Evolutionary conservation across 2,888 invertebrate species (phyloP), one percentile per base, ranked within the genome.

Genomic region (Hypolimnas misippus): DNA sequence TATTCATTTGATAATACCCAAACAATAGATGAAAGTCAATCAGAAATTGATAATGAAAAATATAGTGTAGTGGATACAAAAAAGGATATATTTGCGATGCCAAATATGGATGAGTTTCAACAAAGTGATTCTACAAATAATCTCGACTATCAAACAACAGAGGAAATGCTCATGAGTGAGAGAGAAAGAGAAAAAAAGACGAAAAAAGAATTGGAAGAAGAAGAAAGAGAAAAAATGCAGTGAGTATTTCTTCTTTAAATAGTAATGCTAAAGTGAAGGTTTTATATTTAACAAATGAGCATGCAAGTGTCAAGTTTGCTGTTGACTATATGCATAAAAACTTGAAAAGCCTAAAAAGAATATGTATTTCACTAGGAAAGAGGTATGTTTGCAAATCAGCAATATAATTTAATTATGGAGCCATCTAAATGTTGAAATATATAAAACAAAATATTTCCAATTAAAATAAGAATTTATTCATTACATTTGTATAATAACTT

Each of bases 191-290:
- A 95, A 76, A 93, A 93, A 57, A 95, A 94, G 84, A 95, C 94
- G 75, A 96, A 96, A 86, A 96, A 94, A 66, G 97, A 98, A 84
- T 81, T 97, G 8, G 98, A 98, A 83, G 98, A 98, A 82, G 98
- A 98, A 78, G 98, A 98, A 82, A 90, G 98, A 65, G 97, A 98
- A 81, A 97, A 97, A 85, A 98, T 98, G 98, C 98, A 98, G 98
- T 98, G 92, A 92, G 95, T 94, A 57, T 63, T 44, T 29, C 42
- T 35, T 16, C 12, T 19, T 1, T 51, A 31, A 14, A 5, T 44
- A 33, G 12, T 56, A 1, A 5, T 17, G 2, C 7, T n/a, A n/a
- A n/a, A n/a, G n/a, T n/a, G n/a, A n/a, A n/a, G n/a, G n/a, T n/a
- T n/a, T n/a, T n/a, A n/a, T n/a, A n/a, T n/a, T n/a, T n/a, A n/a